Evolutionary conservation across 2,113 vertebrate species (phyloP).

Genomic region (Antechinus stuartii): DNA sequence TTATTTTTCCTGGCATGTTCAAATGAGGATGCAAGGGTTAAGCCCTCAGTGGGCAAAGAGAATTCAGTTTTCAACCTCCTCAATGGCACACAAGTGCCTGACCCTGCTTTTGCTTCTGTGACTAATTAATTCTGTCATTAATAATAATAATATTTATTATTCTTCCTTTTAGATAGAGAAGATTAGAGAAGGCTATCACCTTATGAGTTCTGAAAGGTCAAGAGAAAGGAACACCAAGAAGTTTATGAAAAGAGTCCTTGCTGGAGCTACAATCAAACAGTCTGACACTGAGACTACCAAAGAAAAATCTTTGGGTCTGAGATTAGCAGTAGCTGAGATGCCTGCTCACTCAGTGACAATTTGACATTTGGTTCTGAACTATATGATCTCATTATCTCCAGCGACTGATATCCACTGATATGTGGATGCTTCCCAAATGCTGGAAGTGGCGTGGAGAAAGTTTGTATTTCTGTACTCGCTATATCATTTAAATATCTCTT

Average conservation of each 20-base stretch:
- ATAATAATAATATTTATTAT: not conserved
- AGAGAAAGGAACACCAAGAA: not conserved
- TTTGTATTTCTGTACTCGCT: not conserved
- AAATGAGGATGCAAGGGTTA: not conserved
- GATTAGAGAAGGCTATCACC: not conserved
- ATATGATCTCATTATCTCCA: not conserved
- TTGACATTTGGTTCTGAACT: not conserved
- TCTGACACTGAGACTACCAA: not conserved
- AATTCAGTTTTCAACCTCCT: not conserved
- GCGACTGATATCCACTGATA: not conserved
- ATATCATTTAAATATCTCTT: not conserved
- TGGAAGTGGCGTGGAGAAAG: not conserved
- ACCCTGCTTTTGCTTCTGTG: not conserved
- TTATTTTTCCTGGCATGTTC: not conserved
- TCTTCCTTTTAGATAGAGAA: not conserved
- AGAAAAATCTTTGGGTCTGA: not conserved
- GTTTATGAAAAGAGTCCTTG: not conserved
- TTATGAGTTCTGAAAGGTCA: not conserved
- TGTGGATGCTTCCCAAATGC: not conserved
- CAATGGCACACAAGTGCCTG: not conserved
- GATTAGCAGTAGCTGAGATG: not conserved
- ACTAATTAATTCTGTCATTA: no score
- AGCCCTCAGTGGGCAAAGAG: not conserved
- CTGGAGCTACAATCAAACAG: not conserved
- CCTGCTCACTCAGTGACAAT: not conserved